Evolutionary conservation across 2,888 invertebrate genomes (phyloP).

Genomic region (Papilio demoleus): DNA sequence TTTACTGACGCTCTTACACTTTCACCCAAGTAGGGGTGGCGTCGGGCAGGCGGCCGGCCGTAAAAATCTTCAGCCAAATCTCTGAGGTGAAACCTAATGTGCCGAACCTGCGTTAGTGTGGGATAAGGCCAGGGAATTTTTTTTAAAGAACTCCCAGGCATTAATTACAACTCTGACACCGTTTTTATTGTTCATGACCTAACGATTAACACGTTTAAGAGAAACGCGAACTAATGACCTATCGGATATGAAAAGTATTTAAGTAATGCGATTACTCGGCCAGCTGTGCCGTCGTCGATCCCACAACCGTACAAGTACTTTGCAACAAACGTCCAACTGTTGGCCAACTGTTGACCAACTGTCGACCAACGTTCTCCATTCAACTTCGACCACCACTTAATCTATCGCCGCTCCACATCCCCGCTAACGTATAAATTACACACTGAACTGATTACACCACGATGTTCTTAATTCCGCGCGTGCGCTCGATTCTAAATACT

Average conservation of each 20-base stretch:
- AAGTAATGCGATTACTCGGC: constrained; percentile 13
- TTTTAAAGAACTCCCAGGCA: too few species aligned
- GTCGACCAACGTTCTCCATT: constrained; percentile 4
- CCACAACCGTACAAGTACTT: too few species aligned
- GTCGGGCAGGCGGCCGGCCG: too few species aligned
- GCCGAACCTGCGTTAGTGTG: too few species aligned
- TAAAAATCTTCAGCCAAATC: too few species aligned
- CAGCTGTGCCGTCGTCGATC: background rate
- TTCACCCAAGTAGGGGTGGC: too few species aligned
- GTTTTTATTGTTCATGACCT: background rate
- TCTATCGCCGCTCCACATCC: constrained; percentile 8
- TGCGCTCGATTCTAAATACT: background rate
- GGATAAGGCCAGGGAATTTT: too few species aligned
- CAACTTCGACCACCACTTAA: constrained; percentile 19
- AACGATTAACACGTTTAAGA: background rate
- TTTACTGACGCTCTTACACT: too few species aligned
- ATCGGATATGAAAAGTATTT: background rate
- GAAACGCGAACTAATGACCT: background rate
- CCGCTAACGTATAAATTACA: constrained; percentile 5
- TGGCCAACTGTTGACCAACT: background rate
- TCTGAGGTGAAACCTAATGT: too few species aligned
- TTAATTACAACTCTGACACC: background rate
- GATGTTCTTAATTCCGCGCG: background rate
- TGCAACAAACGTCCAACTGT: too few species aligned
- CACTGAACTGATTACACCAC: constrained; percentile 19